phyloP scores from a whole-genome alignment of 2,888 invertebrate genomes.

The Melanargia galathea region DNA sequence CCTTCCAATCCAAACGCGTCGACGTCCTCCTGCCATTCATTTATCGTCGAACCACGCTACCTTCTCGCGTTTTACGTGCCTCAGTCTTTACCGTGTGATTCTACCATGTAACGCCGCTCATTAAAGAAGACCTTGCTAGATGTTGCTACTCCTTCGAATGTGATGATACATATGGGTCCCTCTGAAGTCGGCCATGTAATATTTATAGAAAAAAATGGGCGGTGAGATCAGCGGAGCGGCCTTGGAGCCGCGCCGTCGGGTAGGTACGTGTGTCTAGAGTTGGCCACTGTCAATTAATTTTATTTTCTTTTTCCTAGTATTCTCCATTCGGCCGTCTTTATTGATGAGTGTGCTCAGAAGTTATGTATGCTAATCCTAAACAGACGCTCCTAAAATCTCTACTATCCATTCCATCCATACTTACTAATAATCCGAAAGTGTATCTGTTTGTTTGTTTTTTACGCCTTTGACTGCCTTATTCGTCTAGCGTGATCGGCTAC shows the following conservation, averaged over 20 bases:
- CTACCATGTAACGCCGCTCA: constrained; percentile 50
- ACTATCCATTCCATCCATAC: too few species aligned
- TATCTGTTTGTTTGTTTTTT: too few species aligned
- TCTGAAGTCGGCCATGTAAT: constrained; percentile 59
- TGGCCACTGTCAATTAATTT: constrained; percentile 59
- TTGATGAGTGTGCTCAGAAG: constrained; percentile 12
- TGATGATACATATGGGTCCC: constrained; percentile 45
- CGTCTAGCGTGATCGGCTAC: too few species aligned
- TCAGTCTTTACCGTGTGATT: constrained; percentile 51
- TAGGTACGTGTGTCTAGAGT: constrained; percentile 56
- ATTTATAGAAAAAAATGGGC: constrained; percentile 65
- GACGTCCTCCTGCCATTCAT: too few species aligned
- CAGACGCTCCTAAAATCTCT: not conserved
- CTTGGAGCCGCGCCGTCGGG: constrained; percentile 61
- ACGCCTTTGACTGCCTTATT: too few species aligned
- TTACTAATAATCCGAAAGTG: too few species aligned
- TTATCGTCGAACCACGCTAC: too few species aligned
- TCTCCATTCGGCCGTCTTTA: constrained; percentile 26
- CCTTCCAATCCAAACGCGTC: too few species aligned
- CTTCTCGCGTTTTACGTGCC: not conserved
- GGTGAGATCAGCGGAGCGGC: constrained; percentile 73
- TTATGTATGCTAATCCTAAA: not conserved
- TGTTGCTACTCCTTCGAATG: constrained; percentile 43
- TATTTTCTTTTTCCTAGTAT: constrained; percentile 51
- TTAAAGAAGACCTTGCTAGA: constrained; percentile 26